Conservation (phyloP, 2,888 invertebrate species). For the Protonemura montana region DNA sequence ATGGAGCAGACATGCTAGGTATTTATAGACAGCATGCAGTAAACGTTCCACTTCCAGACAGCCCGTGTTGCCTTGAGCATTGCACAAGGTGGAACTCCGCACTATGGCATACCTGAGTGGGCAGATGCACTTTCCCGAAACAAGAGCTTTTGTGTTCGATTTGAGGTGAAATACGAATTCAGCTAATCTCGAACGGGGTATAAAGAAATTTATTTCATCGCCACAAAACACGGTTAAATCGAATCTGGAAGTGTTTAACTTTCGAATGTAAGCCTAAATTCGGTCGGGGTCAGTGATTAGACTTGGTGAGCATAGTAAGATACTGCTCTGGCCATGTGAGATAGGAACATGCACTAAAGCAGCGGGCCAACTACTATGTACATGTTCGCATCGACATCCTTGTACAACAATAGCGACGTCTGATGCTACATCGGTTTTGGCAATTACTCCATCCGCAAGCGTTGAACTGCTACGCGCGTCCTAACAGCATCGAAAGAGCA, state of each 20-base stretch:
- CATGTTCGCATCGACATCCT: background rate
- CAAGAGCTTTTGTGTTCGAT: background rate
- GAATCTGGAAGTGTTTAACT: background rate
- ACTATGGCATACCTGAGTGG: background rate
- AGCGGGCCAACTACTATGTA: background rate
- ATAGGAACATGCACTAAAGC: background rate
- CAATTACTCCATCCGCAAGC: slow-evolving; percentile 7
- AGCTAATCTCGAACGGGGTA: background rate
- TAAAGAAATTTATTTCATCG: background rate
- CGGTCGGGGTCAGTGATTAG: background rate
- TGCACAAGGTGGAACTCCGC: background rate
- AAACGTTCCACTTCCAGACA: background rate
- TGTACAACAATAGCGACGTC: background rate
- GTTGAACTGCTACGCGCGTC: background rate
- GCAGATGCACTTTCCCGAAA: background rate
- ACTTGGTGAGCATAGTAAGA: background rate
- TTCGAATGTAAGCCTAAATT: background rate
- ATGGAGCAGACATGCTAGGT: background rate
- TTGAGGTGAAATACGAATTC: background rate
- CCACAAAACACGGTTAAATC: background rate
- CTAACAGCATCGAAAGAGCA: background rate
- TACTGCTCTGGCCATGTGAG: background rate
- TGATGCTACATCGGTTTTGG: background rate
- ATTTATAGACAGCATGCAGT: background rate
- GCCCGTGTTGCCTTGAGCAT: background rate